Evolutionary conservation across 2,888 invertebrate species (phyloP).

Genomic region (Scaptomyza tumidula): DNA sequence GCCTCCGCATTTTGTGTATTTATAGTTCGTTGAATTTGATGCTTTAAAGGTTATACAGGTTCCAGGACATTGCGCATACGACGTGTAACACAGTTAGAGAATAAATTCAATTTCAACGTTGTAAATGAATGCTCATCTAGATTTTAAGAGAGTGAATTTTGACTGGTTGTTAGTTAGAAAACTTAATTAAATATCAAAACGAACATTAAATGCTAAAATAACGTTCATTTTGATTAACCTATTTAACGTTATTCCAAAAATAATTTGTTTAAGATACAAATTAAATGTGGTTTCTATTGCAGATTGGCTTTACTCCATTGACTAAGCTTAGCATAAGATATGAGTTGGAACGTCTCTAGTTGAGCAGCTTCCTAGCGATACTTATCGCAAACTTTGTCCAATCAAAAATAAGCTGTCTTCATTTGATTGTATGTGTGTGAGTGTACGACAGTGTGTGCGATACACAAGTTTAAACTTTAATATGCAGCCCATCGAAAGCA

Average conservation of each 20-base stretch:
- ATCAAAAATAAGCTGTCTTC: conserved; percentile 64
- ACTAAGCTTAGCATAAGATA: conserved; percentile 48
- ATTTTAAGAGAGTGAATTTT: too few species aligned
- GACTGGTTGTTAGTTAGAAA: too few species aligned
- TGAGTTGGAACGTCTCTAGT: conserved; percentile 33
- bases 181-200: too few species aligned
- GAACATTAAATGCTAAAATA: too few species aligned
- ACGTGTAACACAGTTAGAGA: conserved; percentile 29
- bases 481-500: conserved; percentile 54
- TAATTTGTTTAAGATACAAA: too few species aligned
- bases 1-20: conserved; percentile 44
- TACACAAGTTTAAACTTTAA: conserved; percentile 48
- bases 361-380: conserved; percentile 28
- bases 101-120: too few species aligned
- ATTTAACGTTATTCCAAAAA: too few species aligned
- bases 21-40: conserved; percentile 52
- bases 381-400: conserved; percentile 46
- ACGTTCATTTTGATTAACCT: too few species aligned
- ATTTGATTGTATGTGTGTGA: conserved; percentile 12
- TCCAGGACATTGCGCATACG: conserved; percentile 33
- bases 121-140: too few species aligned
- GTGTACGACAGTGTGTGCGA: conserved; percentile 4
- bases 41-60: conserved; percentile 48
- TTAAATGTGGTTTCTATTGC: not conserved
- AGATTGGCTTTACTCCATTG: not conserved